Conservation (phyloP, 2,113 vertebrate species). For the Osmerus eperlanus region DNA sequence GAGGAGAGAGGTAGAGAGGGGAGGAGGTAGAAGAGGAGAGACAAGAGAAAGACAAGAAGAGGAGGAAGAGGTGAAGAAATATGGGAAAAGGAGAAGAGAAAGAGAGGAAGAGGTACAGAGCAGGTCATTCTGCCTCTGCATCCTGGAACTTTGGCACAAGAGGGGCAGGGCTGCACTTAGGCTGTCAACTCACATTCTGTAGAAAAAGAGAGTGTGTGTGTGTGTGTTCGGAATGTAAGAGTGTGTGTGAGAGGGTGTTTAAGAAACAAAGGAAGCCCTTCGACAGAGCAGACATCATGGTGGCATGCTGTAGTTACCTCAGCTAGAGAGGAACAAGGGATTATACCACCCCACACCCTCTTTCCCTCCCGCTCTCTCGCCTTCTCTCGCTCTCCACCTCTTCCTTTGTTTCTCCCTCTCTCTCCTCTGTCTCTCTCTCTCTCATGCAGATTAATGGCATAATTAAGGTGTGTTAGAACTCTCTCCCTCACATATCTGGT, state of each 20-base stretch:
- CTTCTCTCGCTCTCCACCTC: too few species aligned
- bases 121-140: too few species aligned
- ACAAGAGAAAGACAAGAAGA: background rate
- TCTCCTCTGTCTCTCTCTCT: too few species aligned
- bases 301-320: background rate
- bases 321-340: background rate
- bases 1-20: background rate
- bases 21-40: background rate
- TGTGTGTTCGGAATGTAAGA: constrained; percentile 6
- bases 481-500: too few species aligned
- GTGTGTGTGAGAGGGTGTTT: background rate
- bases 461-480: background rate
- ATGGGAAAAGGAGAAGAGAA: background rate
- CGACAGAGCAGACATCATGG: background rate
- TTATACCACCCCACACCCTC: background rate
- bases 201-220: constrained; percentile 11
- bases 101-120: too few species aligned
- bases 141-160: background rate
- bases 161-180: background rate
- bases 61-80: background rate
- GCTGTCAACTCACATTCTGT: background rate
- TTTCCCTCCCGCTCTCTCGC: too few species aligned
- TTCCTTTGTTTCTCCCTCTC: too few species aligned
- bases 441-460: background rate
- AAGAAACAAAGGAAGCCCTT: background rate